Evolutionary conservation across 2,797 vertebrate species (phyloP), one percentile per base, ranked within the genome.

Genomic region (Ambastaia sidthimunki): DNA sequence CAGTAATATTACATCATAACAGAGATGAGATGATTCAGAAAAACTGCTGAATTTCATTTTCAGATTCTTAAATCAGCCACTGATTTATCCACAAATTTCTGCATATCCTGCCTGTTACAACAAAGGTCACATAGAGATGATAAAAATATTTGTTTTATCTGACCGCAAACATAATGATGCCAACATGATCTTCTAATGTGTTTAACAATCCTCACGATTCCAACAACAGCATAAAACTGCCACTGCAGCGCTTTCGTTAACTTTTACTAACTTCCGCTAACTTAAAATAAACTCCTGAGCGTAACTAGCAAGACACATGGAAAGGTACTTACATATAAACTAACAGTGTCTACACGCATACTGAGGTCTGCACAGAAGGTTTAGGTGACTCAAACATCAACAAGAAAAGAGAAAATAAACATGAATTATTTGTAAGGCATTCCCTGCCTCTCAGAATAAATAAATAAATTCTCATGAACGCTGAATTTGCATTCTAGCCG

Each of bases 221-320:
- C 44, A 78, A 60, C 3, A 72, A 44, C 19, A 55, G 37, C 48
- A 66, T 57, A 69, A 37, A 67, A 21, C 31, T 62, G 75, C 69
- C 76, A 83, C 67, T 66, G 66, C 44, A 71, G 23, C 12, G 44
- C 59, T 74, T 66, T 65, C 66, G 41, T 37, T 37, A 37, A 37
- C 34, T 37, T 31, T 31, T 31, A 31, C 4, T 31, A 31, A 31
- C 31, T 31, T 73, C n/a, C 57, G 59, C 47, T 76, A 75, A 81
- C 79, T 31, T 85, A 67, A 86, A 83, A 82, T 60, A 23, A 82
- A 82, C 82, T 84, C 84, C 84, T 84, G 83, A 86, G 81, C 71
- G 67, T 78, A 78, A 72, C 71, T 71, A 83, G 78, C 4, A 7
- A 37, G 37, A 85, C 50, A 28, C 47, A 72, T 50, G 28, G 73